Percentiles rank a stretch among this genome's conserved stretches.
phyloP scores from a whole-genome alignment of 1,140 invertebrate genomes.

The Diploscapter pachys region DNA sequence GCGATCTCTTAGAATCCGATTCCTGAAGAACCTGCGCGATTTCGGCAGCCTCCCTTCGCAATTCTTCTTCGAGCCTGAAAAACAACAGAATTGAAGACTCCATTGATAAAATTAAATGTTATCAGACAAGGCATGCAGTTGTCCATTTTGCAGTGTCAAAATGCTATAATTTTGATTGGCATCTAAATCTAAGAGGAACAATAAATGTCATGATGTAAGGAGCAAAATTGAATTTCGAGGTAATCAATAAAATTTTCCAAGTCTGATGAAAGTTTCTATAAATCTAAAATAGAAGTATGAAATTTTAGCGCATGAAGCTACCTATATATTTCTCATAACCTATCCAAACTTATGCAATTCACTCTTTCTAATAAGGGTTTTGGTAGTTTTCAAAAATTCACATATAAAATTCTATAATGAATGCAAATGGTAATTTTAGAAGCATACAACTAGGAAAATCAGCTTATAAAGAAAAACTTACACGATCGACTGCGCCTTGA shows the following conservation, averaged over 20 bases:
- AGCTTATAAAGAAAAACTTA: constrained; percentile 1
- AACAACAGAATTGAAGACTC: not conserved
- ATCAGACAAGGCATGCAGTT: not conserved
- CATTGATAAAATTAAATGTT: constrained; percentile 4
- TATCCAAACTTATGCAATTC: too few relatives aligned
- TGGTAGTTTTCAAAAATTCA: not conserved
- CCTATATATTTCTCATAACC: too few relatives aligned
- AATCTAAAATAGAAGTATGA: too few relatives aligned
- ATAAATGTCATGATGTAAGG: not conserved
- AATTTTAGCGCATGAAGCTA: too few relatives aligned
- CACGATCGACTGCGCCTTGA: constrained; percentile 3
- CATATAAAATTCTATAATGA: constrained; percentile 18
- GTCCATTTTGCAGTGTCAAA: too few relatives aligned
- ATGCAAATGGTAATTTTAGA: not conserved
- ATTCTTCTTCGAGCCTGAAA: constrained; percentile 22
- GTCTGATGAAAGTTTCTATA: too few relatives aligned
- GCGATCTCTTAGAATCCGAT: too few relatives aligned
- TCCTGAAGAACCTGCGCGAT: constrained; percentile 16
- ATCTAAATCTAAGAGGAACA: too few relatives aligned
- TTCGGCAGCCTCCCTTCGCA: constrained; percentile 19
- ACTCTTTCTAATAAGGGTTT: too few relatives aligned
- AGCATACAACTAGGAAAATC: not conserved
- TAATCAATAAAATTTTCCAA: too few relatives aligned
- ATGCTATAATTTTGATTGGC: too few relatives aligned
- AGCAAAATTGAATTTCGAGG: not conserved